These are phyloP conservation scores for Gerris lacustris DNA, from an alignment of 2,888 invertebrate genomes.

Conservation along the genomic window DNA sequence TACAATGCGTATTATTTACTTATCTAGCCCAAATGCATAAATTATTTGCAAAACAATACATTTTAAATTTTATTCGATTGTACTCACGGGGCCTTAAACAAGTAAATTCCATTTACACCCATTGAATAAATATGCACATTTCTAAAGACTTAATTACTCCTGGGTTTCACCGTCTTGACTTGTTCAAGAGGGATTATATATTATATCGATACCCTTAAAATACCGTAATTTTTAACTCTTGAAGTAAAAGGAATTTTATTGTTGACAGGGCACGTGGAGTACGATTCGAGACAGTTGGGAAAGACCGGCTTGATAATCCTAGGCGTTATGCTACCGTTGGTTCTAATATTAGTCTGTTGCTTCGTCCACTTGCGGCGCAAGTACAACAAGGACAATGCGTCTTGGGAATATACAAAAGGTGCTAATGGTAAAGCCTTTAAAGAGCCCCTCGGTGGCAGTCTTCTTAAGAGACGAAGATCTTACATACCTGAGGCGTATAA, in stretches of 20 bases:
- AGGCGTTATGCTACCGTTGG: constrained; percentile 53
- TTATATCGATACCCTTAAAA: too few species aligned
- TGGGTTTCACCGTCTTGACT: too few species aligned
- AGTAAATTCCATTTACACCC: too few species aligned
- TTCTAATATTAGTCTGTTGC: constrained; percentile 25
- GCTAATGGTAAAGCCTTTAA: background rate
- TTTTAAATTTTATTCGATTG: too few species aligned
- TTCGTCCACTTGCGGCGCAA: constrained; percentile 23
- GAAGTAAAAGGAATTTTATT: background rate
- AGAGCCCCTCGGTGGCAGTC: background rate
- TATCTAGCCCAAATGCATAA: too few species aligned
- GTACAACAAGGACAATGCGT: constrained; percentile 17
- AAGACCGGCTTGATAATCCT: constrained; percentile 60
- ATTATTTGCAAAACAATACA: too few species aligned
- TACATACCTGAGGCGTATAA: constrained; percentile 8
- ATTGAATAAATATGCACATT: too few species aligned
- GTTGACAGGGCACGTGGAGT: constrained; percentile 41
- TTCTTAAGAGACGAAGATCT: constrained; percentile 6
- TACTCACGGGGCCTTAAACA: too few species aligned
- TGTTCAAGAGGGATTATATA: too few species aligned
- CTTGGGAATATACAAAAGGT: constrained; percentile 33
- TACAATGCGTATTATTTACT: too few species aligned
- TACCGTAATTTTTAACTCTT: too few species aligned
- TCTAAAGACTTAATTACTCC: too few species aligned
- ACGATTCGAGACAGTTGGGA: constrained; percentile 58